Evolutionary conservation across 2,888 invertebrate species (phyloP).

Genomic region (Aphidoletes aphidimyza): DNA sequence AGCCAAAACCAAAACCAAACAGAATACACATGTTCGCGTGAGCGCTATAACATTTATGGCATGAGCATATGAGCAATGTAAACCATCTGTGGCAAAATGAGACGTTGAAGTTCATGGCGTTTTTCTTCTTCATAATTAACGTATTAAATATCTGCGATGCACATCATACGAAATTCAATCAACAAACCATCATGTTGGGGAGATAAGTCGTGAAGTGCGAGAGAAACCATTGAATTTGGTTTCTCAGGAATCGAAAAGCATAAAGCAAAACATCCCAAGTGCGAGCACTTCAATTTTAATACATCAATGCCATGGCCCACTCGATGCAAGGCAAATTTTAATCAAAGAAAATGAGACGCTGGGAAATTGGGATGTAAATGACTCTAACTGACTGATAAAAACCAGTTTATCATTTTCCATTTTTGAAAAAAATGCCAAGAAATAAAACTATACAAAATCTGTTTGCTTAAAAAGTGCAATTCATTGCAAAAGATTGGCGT

Average conservation of each 20-base stretch:
- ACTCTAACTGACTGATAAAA: neutral
- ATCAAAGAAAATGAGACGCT: neutral
- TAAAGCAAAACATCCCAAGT: neutral
- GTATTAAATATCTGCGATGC: conserved; percentile 18
- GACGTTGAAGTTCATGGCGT: neutral
- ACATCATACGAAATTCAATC: neutral
- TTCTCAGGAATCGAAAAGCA: neutral
- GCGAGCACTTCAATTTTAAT: conserved; percentile 2
- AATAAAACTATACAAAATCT: neutral
- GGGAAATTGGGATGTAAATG: no score
- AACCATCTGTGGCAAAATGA: neutral
- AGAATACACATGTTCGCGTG: conserved; percentile 26
- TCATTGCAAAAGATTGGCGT: neutral
- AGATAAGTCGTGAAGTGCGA: conserved; percentile 29
- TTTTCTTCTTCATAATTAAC: conserved; percentile 19
- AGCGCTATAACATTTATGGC: neutral
- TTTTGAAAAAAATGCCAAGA: neutral
- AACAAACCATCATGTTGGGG: neutral
- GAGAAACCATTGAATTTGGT: neutral
- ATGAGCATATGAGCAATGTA: neutral
- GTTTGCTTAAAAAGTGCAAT: neutral
- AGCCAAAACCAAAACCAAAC: no score
- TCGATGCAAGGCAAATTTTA: neutral
- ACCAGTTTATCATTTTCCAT: conserved; percentile 17
- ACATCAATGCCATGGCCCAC: neutral